These are phyloP conservation scores for Onthophagus sagittarius DNA, from an alignment of 2,888 invertebrate species.

Conservation along the genomic window DNA sequence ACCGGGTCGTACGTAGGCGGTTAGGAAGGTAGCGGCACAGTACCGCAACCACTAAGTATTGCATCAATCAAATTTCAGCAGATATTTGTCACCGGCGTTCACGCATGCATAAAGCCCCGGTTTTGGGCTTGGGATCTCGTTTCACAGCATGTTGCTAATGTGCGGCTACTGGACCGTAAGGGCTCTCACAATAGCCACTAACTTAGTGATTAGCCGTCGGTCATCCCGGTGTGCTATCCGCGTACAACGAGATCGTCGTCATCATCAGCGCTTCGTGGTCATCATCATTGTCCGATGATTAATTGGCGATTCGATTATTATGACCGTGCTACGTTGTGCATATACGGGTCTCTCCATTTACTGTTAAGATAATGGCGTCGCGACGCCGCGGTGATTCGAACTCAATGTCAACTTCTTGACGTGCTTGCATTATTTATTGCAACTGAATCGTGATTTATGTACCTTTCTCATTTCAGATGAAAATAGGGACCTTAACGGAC, in stretches of 20 bases:
- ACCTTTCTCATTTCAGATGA: constrained; percentile 63
- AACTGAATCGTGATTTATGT: not conserved
- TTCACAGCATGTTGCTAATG: constrained; percentile 34
- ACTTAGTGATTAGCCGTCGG: constrained; percentile 38
- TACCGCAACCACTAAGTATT: constrained; percentile 1
- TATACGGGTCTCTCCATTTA: not conserved
- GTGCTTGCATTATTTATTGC: not conserved
- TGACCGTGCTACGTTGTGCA: not conserved
- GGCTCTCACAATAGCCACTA: constrained; percentile 34
- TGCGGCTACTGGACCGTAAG: constrained; percentile 30
- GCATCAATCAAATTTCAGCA: constrained; percentile 25
- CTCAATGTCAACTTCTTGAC: not conserved
- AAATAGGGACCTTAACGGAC: constrained; percentile 83
- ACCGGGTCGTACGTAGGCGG: not conserved
- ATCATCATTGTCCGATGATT: constrained; percentile 36
- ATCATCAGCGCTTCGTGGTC: not conserved
- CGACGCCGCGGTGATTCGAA: not conserved
- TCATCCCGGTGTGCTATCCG: constrained; percentile 28
- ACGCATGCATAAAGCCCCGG: constrained; percentile 29
- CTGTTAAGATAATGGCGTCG: not conserved
- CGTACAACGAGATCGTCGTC: not conserved
- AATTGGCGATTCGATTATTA: constrained; percentile 27
- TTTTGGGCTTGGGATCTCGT: constrained; percentile 30
- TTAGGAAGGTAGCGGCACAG: not conserved
- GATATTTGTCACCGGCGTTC: constrained; percentile 29